Base-by-base conservation (phyloP, 1,140 invertebrate species). In the Daktulosphaira vitifoliae region DNA sequence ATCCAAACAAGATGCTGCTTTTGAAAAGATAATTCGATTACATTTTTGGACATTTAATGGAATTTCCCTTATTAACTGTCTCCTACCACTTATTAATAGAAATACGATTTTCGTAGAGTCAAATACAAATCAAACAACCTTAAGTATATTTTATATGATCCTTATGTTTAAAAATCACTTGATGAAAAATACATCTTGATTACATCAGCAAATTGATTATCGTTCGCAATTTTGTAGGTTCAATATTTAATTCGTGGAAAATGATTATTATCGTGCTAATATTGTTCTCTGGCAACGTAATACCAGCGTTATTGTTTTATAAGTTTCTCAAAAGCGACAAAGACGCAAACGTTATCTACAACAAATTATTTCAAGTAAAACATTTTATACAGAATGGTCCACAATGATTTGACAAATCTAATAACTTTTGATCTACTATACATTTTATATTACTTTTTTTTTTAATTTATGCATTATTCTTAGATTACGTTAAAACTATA, bases 21-120 rank as follows among this genome's bases (percentile, higher is more conserved):
- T 62, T 15, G 56, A 62, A 33, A 29, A 22, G n/a, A 48, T 62
- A 44, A 22, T 33, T n/a, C 42, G 26, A 15, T 22, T 62, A 1
- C 39, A 62, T 2, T 62, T 62, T 62, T 62, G 56, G 56, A 48
- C 56, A 3, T 62, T 26, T 16, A 46, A 46, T 3, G 18, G 9
- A 0, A 33, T 62, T 1, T 37, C 9, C 18, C 44, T 46, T 13
- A 18, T 62, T 6, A 29, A 39, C 15, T 62, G 56, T 9, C 18
- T 29, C 7, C 29, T 62, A 1, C 6, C 56, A 13, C 2, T 48
- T 13, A 4, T 33, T 0, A 11, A 25, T 5, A 29, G 16, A 20
- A 29, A 48, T 46, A 46, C 26, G 38, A 42, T 42, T 44, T 11
- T 9, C 22, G n/a, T 20, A 48, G 3, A 48, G 2, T 16, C 18